Percentiles rank a stretch among this genome's conserved stretches.
Evolutionary conservation across 2,888 invertebrate genomes (phyloP).

Genomic region (Brenthis ino): DNA sequence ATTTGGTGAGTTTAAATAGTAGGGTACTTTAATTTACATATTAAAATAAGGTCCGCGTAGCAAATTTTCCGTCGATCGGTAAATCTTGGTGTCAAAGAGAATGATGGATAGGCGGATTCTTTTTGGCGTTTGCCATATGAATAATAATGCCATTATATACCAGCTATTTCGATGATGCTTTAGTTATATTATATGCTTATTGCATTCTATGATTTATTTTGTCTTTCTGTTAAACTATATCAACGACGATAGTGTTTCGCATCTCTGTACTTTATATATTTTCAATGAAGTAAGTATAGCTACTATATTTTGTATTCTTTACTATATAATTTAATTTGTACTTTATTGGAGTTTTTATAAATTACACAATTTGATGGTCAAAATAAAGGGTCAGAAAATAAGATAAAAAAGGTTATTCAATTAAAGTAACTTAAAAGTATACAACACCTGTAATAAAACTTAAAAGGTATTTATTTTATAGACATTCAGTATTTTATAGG

Average conservation of each 20-base stretch:
- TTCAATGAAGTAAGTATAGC: no score
- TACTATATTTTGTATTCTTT: no score
- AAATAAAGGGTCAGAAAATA: no score
- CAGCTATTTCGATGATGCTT: background rate
- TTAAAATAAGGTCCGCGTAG: background rate
- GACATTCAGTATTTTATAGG: background rate
- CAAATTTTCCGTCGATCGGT: background rate
- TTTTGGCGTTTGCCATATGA: background rate
- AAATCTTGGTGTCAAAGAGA: background rate
- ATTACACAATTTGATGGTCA: no score
- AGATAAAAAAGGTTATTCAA: background rate
- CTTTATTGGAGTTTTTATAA: no score
- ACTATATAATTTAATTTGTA: no score
- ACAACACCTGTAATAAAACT: background rate
- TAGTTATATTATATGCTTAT: background rate
- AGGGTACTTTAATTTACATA: background rate
- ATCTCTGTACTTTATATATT: no score
- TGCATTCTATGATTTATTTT: no score
- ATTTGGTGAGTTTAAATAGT: no score
- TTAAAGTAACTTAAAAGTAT: background rate
- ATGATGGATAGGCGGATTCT: background rate
- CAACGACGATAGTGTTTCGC: no score
- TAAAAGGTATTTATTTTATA: conserved; percentile 1
- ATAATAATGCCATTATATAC: conserved; percentile 9
- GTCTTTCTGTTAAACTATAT: no score